A percentile compares a stretch with the other conserved stretches of the same genome.
phyloP scores from a whole-genome alignment of 1,140 invertebrate species.

The Polypedilum pembai region DNA sequence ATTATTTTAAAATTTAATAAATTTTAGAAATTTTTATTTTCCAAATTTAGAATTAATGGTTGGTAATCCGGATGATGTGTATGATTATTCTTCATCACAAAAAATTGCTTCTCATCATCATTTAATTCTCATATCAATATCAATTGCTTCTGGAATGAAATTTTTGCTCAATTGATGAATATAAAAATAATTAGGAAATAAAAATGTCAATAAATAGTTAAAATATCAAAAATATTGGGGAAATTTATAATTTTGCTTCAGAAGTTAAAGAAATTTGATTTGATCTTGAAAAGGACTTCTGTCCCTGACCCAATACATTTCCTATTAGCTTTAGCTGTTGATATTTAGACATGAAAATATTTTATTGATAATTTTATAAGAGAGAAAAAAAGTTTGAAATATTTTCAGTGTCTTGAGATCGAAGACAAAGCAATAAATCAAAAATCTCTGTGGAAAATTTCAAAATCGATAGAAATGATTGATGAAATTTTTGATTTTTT shows the following conservation, averaged over 20 bases:
- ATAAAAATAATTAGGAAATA: background rate
- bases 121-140: background rate
- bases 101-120: background rate
- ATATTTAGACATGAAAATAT: too few species aligned
- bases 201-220: background rate
- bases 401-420: too few species aligned
- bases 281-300: too few species aligned
- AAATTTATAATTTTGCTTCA: too few species aligned
- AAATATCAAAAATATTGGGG: too few species aligned
- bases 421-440: too few species aligned
- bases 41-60: background rate
- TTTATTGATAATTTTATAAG: too few species aligned
- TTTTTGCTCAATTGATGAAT: constrained; percentile 7
- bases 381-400: too few species aligned
- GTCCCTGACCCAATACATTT: background rate
- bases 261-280: too few species aligned
- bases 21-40: background rate
- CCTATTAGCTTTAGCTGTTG: constrained; percentile 1
- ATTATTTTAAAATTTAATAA: background rate
- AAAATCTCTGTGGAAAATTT: too few species aligned
- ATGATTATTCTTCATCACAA: constrained; percentile 6
- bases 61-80: background rate
- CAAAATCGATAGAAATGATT: too few species aligned
- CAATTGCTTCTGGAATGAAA: background rate
- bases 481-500: too few species aligned